These are phyloP conservation scores for Gymnothorax reevesii DNA, from an alignment of 2,797 vertebrate genomes.

Conservation along the genomic window DNA sequence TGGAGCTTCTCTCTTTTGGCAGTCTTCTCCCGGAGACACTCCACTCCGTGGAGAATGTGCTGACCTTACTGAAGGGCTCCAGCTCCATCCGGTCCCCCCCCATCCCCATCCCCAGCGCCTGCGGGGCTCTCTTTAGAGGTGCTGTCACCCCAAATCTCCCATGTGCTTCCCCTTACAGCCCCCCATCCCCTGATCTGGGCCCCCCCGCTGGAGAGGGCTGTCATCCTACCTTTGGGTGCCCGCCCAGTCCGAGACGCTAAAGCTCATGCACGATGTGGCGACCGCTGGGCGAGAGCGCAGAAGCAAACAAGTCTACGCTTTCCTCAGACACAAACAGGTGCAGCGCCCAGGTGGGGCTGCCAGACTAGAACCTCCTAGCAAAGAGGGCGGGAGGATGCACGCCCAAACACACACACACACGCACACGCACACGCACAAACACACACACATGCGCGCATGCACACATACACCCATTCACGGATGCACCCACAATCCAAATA, in stretches of 20 bases:
- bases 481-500: not conserved
- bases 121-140: not conserved
- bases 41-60: conserved; percentile 54
- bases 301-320: too few relatives aligned
- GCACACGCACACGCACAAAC: not conserved
- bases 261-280: not conserved
- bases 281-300: not conserved
- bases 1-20: conserved; percentile 47
- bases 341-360: conserved; percentile 1
- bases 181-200: not conserved
- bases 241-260: not conserved
- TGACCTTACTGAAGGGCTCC: conserved; percentile 64
- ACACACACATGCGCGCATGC: not conserved
- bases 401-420: conserved; percentile 14
- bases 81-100: not conserved
- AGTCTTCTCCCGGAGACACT: conserved; percentile 54
- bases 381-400: not conserved
- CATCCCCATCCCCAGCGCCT: not conserved
- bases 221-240: not conserved
- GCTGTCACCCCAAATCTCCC: not conserved
- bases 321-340: not conserved
- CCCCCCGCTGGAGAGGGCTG: not conserved
- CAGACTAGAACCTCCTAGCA: conserved; percentile 9
- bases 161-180: not conserved
- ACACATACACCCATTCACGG: not conserved